Percentiles rank a stretch among this genome's conserved stretches.
phyloP scores from a whole-genome alignment of 2,113 vertebrate genomes.

The Sialia sialis region DNA sequence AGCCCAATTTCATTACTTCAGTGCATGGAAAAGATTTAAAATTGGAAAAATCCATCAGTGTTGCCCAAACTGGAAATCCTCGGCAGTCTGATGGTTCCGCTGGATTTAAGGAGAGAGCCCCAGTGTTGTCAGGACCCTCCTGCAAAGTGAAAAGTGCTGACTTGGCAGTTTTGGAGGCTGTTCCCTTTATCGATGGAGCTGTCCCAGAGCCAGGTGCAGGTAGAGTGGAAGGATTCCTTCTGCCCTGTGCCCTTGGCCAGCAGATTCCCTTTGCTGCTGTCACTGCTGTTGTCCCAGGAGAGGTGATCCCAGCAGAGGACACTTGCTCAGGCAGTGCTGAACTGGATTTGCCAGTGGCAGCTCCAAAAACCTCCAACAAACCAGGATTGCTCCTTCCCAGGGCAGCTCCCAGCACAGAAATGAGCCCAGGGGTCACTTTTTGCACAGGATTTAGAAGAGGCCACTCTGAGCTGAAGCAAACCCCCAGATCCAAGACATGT shows the following conservation, averaged over 20 bases:
- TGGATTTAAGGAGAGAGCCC: background rate
- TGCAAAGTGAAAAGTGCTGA: accelerated
- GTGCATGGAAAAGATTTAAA: background rate
- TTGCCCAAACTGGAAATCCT: background rate
- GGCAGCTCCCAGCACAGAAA: background rate
- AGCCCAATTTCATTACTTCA: background rate
- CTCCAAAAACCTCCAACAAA: background rate
- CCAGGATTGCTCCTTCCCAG: background rate
- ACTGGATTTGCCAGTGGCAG: background rate
- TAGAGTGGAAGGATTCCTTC: background rate
- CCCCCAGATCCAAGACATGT: accelerated
- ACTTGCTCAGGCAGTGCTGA: background rate
- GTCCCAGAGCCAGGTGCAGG: background rate
- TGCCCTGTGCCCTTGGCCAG: background rate
- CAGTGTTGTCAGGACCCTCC: background rate
- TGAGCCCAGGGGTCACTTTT: background rate
- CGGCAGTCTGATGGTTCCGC: background rate
- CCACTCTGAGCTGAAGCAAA: background rate
- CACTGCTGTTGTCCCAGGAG: background rate
- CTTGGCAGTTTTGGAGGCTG: background rate
- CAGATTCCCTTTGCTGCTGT: background rate
- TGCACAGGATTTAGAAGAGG: background rate
- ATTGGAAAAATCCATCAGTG: background rate
- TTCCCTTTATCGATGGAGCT: background rate
- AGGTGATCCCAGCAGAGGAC: background rate